Evolutionary conservation across 2,888 invertebrate genomes (phyloP).

Genomic region (Palloptera scutellata): DNA sequence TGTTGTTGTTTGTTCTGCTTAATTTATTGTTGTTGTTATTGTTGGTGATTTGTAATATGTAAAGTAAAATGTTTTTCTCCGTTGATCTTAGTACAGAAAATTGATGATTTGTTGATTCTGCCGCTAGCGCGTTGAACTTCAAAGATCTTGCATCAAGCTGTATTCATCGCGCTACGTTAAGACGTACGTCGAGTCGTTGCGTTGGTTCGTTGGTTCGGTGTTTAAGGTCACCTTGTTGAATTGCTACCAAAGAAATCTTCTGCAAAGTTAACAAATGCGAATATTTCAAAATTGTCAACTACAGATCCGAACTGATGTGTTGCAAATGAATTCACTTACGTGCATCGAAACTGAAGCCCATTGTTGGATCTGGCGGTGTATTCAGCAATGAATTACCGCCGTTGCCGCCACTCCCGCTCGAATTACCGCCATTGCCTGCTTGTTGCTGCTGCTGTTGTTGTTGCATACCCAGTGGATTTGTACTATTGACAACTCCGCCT

Average conservation of each 20-base stretch:
- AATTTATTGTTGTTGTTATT: conserved; percentile 18
- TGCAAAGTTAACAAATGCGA: conserved; percentile 51
- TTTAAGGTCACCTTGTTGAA: conserved; percentile 75
- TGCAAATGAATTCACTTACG: conserved; percentile 50
- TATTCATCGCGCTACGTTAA: background rate
- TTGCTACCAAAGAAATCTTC: conserved; percentile 79
- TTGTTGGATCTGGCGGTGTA: conserved; percentile 61
- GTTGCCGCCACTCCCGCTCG: conserved; percentile 27
- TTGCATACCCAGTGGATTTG: conserved; percentile 53
- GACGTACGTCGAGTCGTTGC: background rate
- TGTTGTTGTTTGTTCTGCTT: conserved; percentile 12
- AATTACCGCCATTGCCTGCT: conserved; percentile 16
- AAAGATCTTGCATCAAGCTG: conserved; percentile 8
- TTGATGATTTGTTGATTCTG: conserved; percentile 2
- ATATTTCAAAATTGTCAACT: too few relatives aligned
- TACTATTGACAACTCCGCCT: conserved; percentile 54
- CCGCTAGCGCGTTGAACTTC: conserved; percentile 21
- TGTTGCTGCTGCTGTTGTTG: conserved; percentile 44
- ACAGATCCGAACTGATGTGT: too few relatives aligned
- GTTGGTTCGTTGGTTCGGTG: conserved; percentile 51
- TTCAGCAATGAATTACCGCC: conserved; percentile 57
- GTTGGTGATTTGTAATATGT: conserved; percentile 35
- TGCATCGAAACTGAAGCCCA: conserved; percentile 62
- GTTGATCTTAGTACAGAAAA: conserved; percentile 10
- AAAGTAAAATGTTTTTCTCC: background rate